Conservation (phyloP, 1,140 invertebrate genomes). For the Meloidogyne floridensis region DNA sequence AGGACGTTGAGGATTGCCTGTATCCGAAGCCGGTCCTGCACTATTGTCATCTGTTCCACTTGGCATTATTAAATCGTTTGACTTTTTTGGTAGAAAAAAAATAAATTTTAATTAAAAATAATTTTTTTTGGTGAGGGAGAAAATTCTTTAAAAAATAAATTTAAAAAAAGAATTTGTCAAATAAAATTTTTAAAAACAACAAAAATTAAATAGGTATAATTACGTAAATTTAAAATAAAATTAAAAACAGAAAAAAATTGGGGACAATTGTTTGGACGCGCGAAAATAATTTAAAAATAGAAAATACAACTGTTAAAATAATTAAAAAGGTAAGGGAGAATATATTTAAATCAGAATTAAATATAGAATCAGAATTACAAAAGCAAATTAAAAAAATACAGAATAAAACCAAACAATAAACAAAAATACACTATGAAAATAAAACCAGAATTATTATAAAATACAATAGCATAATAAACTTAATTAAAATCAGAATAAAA, state of each 20-base stretch:
- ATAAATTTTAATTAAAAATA: not conserved
- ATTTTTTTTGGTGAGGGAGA: too few species aligned
- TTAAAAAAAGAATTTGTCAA: not conserved
- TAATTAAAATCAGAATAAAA: not conserved
- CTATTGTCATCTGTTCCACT: slow-evolving; percentile 51
- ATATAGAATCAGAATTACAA: too few species aligned
- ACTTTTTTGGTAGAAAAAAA: slow-evolving; percentile 11
- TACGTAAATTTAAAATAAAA: not conserved
- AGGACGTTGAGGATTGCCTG: slow-evolving; percentile 34
- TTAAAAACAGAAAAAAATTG: not conserved
- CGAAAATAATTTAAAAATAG: slow-evolving; percentile 3
- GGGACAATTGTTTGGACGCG: not conserved
- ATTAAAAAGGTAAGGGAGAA: not conserved
- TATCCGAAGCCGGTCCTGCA: slow-evolving; percentile 53
- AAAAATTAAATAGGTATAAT: not conserved
- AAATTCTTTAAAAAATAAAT: not conserved
- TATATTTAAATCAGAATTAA: too few species aligned
- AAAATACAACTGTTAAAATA: not conserved
- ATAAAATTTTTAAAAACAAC: not conserved
- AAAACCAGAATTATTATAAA: too few species aligned
- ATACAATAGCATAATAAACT: too few species aligned
- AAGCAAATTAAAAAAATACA: too few species aligned
- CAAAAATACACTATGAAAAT: too few species aligned
- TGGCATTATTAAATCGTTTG: slow-evolving; percentile 29
- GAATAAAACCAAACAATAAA: not conserved